phyloP scores from a whole-genome alignment of 2,888 invertebrate genomes.

The Penaeus monodon region DNA sequence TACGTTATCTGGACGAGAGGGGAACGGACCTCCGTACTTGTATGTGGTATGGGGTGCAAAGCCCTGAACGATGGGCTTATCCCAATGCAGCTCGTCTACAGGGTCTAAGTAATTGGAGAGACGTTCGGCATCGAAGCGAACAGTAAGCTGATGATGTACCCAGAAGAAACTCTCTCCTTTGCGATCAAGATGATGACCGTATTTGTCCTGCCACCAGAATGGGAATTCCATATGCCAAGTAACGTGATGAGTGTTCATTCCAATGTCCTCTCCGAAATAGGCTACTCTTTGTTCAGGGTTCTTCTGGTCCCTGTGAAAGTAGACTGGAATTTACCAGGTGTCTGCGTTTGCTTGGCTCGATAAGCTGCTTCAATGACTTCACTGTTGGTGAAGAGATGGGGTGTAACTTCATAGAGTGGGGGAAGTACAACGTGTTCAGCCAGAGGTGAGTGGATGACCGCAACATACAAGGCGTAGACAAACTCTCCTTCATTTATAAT shows the following conservation, averaged over 20 bases:
- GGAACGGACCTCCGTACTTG: conserved; percentile 77
- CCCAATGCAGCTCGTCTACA: no score
- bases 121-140: no score
- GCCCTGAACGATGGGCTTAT: no score
- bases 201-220: no score
- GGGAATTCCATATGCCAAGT: no score
- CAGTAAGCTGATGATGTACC: conserved; percentile 66
- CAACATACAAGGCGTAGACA: conserved; percentile 76
- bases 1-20: no score
- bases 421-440: no score
- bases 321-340: conserved; percentile 66
- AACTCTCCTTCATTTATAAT: conserved; percentile 77
- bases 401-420: no score
- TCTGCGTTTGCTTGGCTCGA: conserved; percentile 65
- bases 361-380: no score
- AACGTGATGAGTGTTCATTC: no score
- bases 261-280: conserved; percentile 80
- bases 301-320: conserved; percentile 67
- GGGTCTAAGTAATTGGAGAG: no score
- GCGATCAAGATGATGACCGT: conserved; percentile 65
- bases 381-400: no score
- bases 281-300: conserved; percentile 75
- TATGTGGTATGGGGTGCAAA: conserved; percentile 77
- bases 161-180: conserved; percentile 68
- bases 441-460: conserved; percentile 75